Base-by-base conservation (phyloP, 2,888 invertebrate species). In the Drosophila algonquin region DNA sequence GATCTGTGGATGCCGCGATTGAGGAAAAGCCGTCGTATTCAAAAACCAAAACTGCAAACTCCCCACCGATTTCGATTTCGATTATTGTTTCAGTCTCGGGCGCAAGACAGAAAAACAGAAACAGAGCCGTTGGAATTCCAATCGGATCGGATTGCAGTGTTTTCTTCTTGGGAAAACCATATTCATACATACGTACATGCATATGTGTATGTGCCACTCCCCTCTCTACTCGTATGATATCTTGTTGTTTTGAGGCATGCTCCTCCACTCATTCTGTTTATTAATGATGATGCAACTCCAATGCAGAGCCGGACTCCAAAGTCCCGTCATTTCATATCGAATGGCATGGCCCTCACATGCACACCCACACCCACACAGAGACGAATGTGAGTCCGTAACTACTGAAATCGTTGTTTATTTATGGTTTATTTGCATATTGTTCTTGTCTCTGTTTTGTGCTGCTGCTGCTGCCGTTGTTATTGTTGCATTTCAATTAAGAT, bases 401-500 rank as follows among this genome's bases (percentile, higher is more conserved):
- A 45, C 48, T 40, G 45, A 63, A 61, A 62, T 80, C 71, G 58
- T 67, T 68, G 70, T 50, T 62, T 61, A 51, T 63, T 71, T 63
- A 63, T 53, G 52, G 48, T 60, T 16, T 40, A 51, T 65, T 52
- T 55, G 58, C 63, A 64, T 60, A 60, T 59, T 59, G 69, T 51
- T 51, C 18, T 45, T 68, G 53, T 32, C 35, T 51, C 51, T 8
- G 16, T 30, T 16, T 32, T 30, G 18, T 35, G 21, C 53, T 14
- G 35, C 32, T 35, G 21, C 53, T 14, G 35, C 54, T 71, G 57
- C 71, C 64, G 47, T 67, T 71, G 71, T 84, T 77, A 58, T 67
- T 76, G 81, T 70, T 85, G 80, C 80, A 80, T 82, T 80, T 82
- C 74, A 76, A 87, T 85, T 77, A 82, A 82, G 86, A 83, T 85